phyloP scores from a whole-genome alignment of 1,140 invertebrate species.

The Pristionchus pacificus region DNA sequence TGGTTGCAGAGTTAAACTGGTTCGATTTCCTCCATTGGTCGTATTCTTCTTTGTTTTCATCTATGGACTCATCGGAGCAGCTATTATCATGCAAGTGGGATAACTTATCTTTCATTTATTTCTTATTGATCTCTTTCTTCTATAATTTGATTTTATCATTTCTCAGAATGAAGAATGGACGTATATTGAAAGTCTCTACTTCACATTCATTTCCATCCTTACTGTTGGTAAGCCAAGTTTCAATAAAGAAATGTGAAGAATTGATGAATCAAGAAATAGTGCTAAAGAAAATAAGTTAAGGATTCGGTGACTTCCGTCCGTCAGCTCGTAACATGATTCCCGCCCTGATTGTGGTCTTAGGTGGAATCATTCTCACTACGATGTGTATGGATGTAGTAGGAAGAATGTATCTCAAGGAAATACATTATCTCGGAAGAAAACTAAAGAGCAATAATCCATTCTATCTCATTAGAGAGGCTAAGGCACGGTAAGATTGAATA shows the following conservation, averaged over 20 bases:
- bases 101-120: no score
- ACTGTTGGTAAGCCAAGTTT: slow-evolving; percentile 46
- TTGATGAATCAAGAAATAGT: no score
- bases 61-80: slow-evolving; percentile 53
- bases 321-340: slow-evolving; percentile 40
- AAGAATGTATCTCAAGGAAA: slow-evolving; percentile 56
- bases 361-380: slow-evolving; percentile 55
- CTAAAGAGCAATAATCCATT: slow-evolving; percentile 55
- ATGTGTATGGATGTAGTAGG: slow-evolving; percentile 58
- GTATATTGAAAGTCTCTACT: slow-evolving; percentile 53
- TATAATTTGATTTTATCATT: no score
- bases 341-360: slow-evolving; percentile 25
- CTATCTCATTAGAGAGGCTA: slow-evolving; percentile 53
- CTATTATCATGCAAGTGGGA: not conserved
- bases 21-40: slow-evolving; percentile 53
- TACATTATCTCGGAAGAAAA: slow-evolving; percentile 55
- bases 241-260: not conserved
- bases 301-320: slow-evolving; percentile 54
- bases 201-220: slow-evolving; percentile 54
- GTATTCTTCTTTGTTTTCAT: slow-evolving; percentile 51
- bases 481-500: slow-evolving; percentile 42
- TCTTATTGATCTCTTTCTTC: no score
- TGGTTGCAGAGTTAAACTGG: slow-evolving; percentile 41
- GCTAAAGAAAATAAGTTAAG: no score
- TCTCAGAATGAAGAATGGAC: slow-evolving; percentile 47